Evolutionary conservation across 2,888 invertebrate species (phyloP), one percentile per base, ranked within the genome.

Genomic region (Oxyteleia sp.): DNA sequence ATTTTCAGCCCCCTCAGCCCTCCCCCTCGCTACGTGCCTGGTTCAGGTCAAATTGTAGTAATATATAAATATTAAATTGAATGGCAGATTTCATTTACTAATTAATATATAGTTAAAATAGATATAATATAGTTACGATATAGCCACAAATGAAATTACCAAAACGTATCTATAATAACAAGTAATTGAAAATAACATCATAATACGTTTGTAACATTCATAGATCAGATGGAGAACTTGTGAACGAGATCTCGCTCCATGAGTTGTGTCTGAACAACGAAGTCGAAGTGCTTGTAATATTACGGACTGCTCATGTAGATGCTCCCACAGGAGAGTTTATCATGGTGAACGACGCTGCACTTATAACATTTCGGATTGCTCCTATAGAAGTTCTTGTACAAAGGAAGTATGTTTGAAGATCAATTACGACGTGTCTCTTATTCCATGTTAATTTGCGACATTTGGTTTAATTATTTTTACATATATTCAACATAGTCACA

Each of bases 261-360:
- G 66, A 80, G 45, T 64, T 59, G 45, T 69, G 69, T 64, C 72
- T 71, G 72, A 71, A 53, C 78, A 78, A 38, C 59, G 51, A 72
- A 72, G 64, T 80, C 79, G 69, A 80, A 80, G 71, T 80, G 66
- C 72, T 72, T 80, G 79, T 80, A 80, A 80, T 80, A 80, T 72
- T 80, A 80, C 66, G 57, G 51, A 51, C 63, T 72, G 35, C 45
- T 72, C 79, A 45, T 80, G 79, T 79, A 79, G 72, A 80, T 80
- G 71, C 79, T 66, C 47, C 68, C 49, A 41, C 57, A 61, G 61
- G 72, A 61, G 80, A 64, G 43, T 80, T 80, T 80, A 80, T 80
- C 71, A 59, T 74, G 80, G 66, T 80, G 57, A 29, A 29, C 59
- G 72, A 68, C 57, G 72, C 51, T 61, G 66, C 68, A 43, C 68